Conservation (phyloP, 2,797 vertebrate genomes). For the Enteromius mattozi region DNA sequence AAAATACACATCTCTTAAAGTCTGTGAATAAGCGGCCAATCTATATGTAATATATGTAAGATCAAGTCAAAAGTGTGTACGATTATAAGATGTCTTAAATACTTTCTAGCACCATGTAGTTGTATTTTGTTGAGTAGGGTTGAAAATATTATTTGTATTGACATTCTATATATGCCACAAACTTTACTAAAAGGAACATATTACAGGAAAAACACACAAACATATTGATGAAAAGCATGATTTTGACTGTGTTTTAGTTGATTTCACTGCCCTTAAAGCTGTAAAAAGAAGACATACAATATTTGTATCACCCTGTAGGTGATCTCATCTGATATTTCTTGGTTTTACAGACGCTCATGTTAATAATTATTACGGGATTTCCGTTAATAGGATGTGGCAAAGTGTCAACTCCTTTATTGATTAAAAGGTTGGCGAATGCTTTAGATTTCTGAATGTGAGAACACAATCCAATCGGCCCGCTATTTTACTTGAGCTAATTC, state of each 20-base stretch:
- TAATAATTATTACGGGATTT: slow-evolving; percentile 55
- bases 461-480: slow-evolving; percentile 78
- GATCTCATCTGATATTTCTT: slow-evolving; percentile 15
- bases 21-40: not conserved
- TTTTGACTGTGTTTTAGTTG: not conserved
- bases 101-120: not conserved
- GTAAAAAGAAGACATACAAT: not conserved
- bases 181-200: not conserved
- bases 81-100: not conserved
- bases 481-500: slow-evolving; percentile 76
- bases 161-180: not conserved
- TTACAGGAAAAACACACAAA: not conserved
- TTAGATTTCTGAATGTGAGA: slow-evolving; percentile 75
- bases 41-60: not conserved
- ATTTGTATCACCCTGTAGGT: not conserved
- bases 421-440: slow-evolving; percentile 75
- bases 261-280: not conserved
- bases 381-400: slow-evolving; percentile 73
- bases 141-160: not conserved
- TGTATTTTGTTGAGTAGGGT: too few relatives aligned
- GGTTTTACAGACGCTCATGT: not conserved
- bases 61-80: not conserved
- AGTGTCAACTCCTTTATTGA: slow-evolving; percentile 77
- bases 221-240: not conserved
- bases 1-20: slow-evolving; percentile 5